Conservation (phyloP, 2,113 vertebrate genomes). For the Corythornis cristatus region DNA sequence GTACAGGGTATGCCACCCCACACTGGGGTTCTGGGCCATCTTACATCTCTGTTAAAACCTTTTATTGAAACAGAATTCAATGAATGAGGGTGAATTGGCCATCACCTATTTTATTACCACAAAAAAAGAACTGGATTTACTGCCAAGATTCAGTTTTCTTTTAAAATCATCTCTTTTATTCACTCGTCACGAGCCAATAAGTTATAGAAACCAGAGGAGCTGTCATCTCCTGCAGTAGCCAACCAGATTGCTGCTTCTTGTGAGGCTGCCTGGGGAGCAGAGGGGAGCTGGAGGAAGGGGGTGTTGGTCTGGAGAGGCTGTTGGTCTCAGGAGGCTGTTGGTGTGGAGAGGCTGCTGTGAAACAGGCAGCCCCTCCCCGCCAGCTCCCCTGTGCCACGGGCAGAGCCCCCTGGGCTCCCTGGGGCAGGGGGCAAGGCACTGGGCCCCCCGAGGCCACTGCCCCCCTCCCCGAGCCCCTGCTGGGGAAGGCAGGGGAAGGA, state of each 20-base stretch:
- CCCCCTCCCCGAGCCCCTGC: no score
- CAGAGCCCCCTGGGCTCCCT: no score
- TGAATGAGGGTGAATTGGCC: not conserved
- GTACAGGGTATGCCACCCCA: no score
- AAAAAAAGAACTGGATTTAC: slow-evolving; percentile 62
- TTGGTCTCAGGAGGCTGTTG: no score
- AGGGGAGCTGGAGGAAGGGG: no score
- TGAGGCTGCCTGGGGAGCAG: slow-evolving; percentile 35
- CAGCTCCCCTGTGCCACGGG: no score
- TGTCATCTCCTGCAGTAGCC: slow-evolving; percentile 51
- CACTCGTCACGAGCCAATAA: slow-evolving; percentile 77
- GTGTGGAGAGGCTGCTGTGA: no score
- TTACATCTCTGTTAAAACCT: not conserved
- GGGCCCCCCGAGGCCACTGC: no score
- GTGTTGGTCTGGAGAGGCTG: no score
- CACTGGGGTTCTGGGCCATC: not conserved
- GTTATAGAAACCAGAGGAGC: slow-evolving; percentile 72
- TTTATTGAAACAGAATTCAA: not conserved
- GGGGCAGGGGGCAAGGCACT: no score
- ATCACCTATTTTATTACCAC: slow-evolving; percentile 69
- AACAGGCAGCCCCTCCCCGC: no score
- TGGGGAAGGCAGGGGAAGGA: slow-evolving; percentile 27
- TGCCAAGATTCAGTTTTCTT: slow-evolving; percentile 43
- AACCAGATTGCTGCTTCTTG: not conserved
- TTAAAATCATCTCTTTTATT: slow-evolving; percentile 75